phyloP scores from a whole-genome alignment of 2,113 vertebrate species.

The Epinephelus fuscoguttatus region DNA sequence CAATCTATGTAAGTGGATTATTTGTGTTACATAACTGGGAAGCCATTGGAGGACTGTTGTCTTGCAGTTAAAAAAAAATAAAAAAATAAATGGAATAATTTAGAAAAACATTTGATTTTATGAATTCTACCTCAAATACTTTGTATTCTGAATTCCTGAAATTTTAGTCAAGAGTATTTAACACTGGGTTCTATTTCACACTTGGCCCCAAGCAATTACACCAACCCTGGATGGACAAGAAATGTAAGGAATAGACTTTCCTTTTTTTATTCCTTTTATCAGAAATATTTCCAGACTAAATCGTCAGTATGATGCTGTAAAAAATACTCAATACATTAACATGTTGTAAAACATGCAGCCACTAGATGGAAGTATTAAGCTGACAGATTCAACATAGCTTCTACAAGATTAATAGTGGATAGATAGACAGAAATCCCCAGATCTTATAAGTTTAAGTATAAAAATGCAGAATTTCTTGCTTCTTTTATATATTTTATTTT shows the following conservation, averaged over 20 bases:
- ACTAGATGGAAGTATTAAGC: slow-evolving; percentile 28
- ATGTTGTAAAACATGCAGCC: not conserved
- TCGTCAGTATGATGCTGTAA: not conserved
- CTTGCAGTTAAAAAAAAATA: not conserved
- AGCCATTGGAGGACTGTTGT: not conserved
- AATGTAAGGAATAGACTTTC: not conserved
- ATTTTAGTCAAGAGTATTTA: not conserved
- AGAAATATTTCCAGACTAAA: not conserved
- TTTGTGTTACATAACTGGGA: not conserved
- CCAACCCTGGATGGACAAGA: not conserved
- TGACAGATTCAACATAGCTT: not conserved
- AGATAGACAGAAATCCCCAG: not conserved
- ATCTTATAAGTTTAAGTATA: not conserved
- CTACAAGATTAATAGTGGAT: no score
- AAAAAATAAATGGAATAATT: not conserved
- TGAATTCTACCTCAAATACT: not conserved
- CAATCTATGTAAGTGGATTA: not conserved
- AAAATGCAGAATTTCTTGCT: not conserved
- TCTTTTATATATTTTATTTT: slow-evolving; percentile 30
- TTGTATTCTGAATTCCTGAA: not conserved
- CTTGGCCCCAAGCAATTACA: not conserved
- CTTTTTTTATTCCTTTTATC: not conserved
- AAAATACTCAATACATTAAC: not conserved
- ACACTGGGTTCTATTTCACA: not conserved
- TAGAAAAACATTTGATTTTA: not conserved